Base-by-base conservation (phyloP, 2,797 vertebrate species). In the Crax fasciolata region DNA sequence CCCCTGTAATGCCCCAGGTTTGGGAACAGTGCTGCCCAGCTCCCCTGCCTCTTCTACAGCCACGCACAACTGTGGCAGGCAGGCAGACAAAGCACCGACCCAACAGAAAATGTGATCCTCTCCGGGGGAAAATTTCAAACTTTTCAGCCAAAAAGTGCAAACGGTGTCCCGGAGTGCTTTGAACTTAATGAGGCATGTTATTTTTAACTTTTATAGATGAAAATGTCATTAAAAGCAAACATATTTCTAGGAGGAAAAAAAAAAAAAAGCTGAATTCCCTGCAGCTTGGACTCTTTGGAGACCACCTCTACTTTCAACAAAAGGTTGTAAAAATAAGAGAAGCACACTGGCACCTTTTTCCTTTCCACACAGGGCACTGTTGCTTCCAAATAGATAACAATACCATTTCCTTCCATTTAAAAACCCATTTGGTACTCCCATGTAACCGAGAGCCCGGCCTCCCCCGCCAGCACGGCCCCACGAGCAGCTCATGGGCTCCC, bases 201-300 rank as follows among this genome's bases (percentile, higher is more conserved):
- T 96, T 97, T 95, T 96, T 93, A 95, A 77, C 51, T 91, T 94
- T 93, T 95, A 94, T 93, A 92, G 68, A 84, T 84, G 88, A 94
- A 93, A 95, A 92, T 92, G 86, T 67, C 93, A 89, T 89, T 95
- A 92, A 95, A 84, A 83, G 67, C 51, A 94, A 96, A 93, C 71
- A 61, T 59, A 67, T 71, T 93, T 90, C 32, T 21, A 54, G 6
- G 6, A 2, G 0, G 20, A 5, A 39, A 11, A 43, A 41, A n/a
- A 68, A 14, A 32, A 25, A 32, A 32, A 55, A n/a, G 3, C 18
- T 67, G 12, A 82, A 80, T 77, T 80, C 87, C 32, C 61, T 58
- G 52, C n/a, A 87, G 75, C 59, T 68, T 65, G 52, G 57, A 59
- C n/a, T 72, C 44, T 57, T 73, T 61, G 3, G 21, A 94, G 66